phyloP scores from a whole-genome alignment of 2,113 vertebrate species.

The Catharus bicknelli region DNA sequence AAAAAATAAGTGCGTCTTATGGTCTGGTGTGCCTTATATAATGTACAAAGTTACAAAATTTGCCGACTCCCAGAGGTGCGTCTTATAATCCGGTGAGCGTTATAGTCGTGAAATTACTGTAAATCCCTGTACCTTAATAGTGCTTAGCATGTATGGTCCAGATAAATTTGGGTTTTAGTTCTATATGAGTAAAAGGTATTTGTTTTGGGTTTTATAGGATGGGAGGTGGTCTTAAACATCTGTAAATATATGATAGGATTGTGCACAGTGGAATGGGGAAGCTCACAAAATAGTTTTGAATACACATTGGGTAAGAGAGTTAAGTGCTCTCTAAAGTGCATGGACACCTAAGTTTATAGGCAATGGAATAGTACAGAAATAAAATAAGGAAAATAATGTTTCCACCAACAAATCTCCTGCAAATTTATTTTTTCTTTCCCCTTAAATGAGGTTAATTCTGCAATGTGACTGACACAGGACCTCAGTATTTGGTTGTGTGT shows the following conservation, averaged over 20 bases:
- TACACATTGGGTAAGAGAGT: fast-evolving
- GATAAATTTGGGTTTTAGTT: not conserved
- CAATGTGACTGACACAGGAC: not conserved
- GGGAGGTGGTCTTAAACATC: not conserved
- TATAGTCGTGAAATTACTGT: too few species aligned
- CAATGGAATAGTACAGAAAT: not conserved
- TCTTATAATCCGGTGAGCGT: too few species aligned
- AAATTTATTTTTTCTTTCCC: not conserved
- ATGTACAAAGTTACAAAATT: too few species aligned
- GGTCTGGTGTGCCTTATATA: too few species aligned
- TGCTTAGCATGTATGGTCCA: not conserved
- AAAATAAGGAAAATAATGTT: not conserved
- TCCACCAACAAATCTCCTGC: not conserved
- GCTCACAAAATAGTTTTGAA: not conserved
- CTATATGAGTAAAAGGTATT: not conserved
- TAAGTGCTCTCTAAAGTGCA: not conserved
- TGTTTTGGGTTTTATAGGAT: not conserved
- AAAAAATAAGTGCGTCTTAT: too few species aligned
- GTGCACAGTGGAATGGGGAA: not conserved
- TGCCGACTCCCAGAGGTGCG: too few species aligned
- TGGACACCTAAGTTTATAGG: not conserved
- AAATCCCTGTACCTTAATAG: not conserved
- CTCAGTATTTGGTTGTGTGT: not conserved
- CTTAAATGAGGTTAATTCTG: not conserved
- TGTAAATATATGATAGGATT: not conserved